phyloP scores from a whole-genome alignment of 2,113 vertebrate species.

The Leptodactylus fuscus region DNA sequence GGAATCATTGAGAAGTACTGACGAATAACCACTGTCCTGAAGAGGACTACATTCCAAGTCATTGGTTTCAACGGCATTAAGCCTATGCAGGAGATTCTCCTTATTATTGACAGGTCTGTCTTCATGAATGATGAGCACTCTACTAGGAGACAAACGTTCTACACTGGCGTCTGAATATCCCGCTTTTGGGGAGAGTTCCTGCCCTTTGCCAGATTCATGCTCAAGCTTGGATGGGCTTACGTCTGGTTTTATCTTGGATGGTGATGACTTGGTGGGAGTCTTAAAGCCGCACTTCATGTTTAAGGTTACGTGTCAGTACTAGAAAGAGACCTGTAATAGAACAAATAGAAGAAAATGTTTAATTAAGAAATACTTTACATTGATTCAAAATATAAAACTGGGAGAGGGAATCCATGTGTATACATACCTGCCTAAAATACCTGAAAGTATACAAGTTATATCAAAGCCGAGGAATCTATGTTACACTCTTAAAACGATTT shows the following conservation, averaged over 20 bases:
- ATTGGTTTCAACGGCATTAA: conserved; percentile 64
- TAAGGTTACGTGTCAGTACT: not conserved
- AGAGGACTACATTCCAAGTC: conserved; percentile 64
- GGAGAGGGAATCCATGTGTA: too few species aligned
- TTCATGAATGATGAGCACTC: conserved; percentile 64
- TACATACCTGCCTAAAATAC: too few species aligned
- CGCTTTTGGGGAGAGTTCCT: conserved; percentile 64
- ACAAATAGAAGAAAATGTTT: conserved; percentile 36
- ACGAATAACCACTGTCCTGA: conserved; percentile 78
- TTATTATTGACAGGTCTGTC: conserved; percentile 72
- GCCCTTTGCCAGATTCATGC: conserved; percentile 67
- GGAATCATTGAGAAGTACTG: conserved; percentile 68
- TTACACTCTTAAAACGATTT: too few species aligned
- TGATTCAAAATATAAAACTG: too few species aligned
- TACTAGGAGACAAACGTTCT: conserved; percentile 54
- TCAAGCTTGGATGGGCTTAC: conserved; percentile 56
- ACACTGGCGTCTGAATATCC: conserved; percentile 55
- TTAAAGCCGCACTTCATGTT: conserved; percentile 74
- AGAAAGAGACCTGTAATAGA: conserved; percentile 64
- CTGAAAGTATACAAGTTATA: too few species aligned
- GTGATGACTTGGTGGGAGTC: conserved; percentile 60
- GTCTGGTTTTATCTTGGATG: conserved; percentile 66
- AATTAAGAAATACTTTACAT: too few species aligned
- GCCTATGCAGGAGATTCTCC: conserved; percentile 69
- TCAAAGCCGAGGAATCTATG: too few species aligned